phyloP scores from a whole-genome alignment of 2,797 vertebrate species.

The Coregonus suidteri region DNA sequence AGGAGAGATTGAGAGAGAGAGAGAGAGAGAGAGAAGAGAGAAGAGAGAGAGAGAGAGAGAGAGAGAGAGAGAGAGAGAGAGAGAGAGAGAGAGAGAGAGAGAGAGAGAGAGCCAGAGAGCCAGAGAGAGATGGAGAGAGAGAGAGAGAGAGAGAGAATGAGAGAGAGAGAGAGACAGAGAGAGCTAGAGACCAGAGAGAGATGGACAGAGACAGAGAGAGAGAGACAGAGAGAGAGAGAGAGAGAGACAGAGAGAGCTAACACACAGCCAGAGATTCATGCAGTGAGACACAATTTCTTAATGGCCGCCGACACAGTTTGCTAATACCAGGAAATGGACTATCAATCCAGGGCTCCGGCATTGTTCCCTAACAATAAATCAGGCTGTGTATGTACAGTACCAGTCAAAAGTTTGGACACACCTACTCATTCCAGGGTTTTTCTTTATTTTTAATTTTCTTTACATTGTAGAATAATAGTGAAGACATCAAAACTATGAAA shows the following conservation, averaged over 20 bases:
- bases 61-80: too few species aligned
- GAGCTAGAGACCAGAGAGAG: too few species aligned
- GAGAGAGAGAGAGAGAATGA: too few species aligned
- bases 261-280: conserved; percentile 65
- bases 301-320: conserved; percentile 57
- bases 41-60: too few species aligned
- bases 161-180: too few species aligned
- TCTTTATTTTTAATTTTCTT: too few species aligned
- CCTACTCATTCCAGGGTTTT: too few species aligned
- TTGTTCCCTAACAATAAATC: neutral
- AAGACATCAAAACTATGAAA: too few species aligned
- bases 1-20: neutral
- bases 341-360: neutral
- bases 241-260: neutral
- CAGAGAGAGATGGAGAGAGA: too few species aligned
- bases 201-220: too few species aligned
- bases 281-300: conserved; percentile 55
- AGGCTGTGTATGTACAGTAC: conserved; percentile 2
- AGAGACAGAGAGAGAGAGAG: neutral
- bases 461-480: too few species aligned
- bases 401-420: too few species aligned
- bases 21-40: conserved; percentile 3
- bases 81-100: conserved; percentile 14
- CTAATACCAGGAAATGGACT: conserved; percentile 57
- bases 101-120: conserved; percentile 15